Base-by-base conservation (phyloP, 1,140 invertebrate species). In the Drusus annulatus region DNA sequence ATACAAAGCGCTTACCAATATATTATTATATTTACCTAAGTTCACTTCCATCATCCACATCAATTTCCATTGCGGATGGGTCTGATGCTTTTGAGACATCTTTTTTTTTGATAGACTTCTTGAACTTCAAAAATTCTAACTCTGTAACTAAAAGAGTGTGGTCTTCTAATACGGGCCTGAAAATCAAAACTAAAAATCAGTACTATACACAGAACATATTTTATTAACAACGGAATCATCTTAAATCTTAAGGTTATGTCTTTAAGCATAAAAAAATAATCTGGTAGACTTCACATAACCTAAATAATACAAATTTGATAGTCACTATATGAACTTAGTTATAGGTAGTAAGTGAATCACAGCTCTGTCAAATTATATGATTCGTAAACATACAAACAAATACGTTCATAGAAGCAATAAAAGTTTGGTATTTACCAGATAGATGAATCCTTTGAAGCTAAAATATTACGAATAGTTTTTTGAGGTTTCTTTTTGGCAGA, bases 401-500 rank as follows among this genome's bases (percentile, higher is more conserved):
- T 7, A 36, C 31, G 36, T 45, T 13, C 13, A 45, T 45, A 45
- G 31, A 36, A 36, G 36, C 5, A 45, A 45, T 1, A 45, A 45
- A 45, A 13, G 36, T 45, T 45, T 45, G 36, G 36, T 45, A 45
- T 45, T 45, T 75, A 75, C 52, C 73, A 58, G 28, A 17, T 60
- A n/a, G 31, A 36, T 10, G 62, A 16, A 78, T 52, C 16, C 25
- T 63, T 19, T 52, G 80, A 83, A 28, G 77, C 74, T 36, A 81
- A 74, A 62, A 80, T 76, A 68, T 83, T 79, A 56, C 71, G 78
- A 21, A 83, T 75, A 13, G 80, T 65, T 75, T 79, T 81, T 15
- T 77, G n/a, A 15, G 80, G 74, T 52, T 83, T 83, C 50, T 83
- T 83, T 58, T 77, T 81, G 16, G 68, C 69, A 21, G 80, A 79